Conservation (phyloP, 2,113 vertebrate genomes). For the Maccullochella peelii region DNA sequence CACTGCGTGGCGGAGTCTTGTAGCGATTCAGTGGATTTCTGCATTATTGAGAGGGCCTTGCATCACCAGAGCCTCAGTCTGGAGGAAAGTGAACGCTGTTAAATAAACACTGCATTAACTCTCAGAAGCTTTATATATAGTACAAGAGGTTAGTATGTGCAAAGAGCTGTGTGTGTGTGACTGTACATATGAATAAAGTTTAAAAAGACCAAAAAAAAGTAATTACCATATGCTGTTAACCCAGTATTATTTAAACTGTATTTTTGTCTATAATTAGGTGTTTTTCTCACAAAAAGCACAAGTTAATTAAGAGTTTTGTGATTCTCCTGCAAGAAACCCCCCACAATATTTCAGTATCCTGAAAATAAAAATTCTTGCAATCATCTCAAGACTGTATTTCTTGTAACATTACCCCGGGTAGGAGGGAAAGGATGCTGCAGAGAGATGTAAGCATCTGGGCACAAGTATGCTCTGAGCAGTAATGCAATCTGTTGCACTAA, state of each 20-base stretch:
- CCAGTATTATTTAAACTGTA: not conserved
- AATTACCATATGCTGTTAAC: not conserved
- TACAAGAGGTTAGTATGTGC: not conserved
- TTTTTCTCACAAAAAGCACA: not conserved
- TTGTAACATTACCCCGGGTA: constrained; percentile 12
- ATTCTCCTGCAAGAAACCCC: not conserved
- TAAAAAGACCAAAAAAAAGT: not conserved
- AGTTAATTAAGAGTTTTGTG: not conserved
- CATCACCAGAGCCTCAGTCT: constrained; percentile 18
- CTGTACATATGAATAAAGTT: not conserved
- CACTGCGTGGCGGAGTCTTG: constrained; percentile 13
- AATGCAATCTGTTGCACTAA: constrained; percentile 65
- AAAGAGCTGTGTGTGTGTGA: not conserved
- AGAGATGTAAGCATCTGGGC: constrained; percentile 55
- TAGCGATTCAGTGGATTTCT: constrained; percentile 39
- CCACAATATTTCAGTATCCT: not conserved
- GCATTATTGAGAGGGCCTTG: constrained; percentile 52
- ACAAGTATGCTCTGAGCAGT: constrained; percentile 56
- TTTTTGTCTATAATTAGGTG: not conserved
- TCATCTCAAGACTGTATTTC: constrained; percentile 17
- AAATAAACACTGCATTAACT: constrained; percentile 45
- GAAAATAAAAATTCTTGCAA: not conserved
- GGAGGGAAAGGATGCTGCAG: constrained; percentile 29
- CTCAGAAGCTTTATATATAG: not conserved
- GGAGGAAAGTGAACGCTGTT: constrained; percentile 21